Evolutionary conservation across 1,140 invertebrate genomes (phyloP), one percentile per base, ranked within the genome.

Genomic region (Octopus sinensis): DNA sequence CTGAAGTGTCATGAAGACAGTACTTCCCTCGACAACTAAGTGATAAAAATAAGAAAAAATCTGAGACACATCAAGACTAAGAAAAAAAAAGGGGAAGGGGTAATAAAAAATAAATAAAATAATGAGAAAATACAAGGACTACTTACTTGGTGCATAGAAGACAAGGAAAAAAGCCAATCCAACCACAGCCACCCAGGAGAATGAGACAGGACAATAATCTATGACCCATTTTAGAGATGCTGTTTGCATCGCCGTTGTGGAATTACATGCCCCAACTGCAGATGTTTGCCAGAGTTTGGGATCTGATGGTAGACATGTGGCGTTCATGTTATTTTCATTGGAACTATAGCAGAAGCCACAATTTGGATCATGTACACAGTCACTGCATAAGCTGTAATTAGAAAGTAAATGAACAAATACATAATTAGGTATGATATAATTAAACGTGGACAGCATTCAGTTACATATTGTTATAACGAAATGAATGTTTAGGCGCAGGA

Each of bases 151-250:
- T 54, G 92, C 91, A 87, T 93, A 93, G 71, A 89, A 91, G 73
- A 92, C 84, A 12, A 93, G 88, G 82, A 93, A 93, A 6, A 92
- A 75, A 0, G 90, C 87, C 53, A 93, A 86, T 53, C 92, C 92
- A 9, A 91, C 52, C 2, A 93, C 88, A 5, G 91, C 90, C 84
- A 92, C 88, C 92, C 92, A 93, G 0, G 90, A 84, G 83, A 92
- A 92, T 52, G 87, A 78, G 17, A 91, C 91, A 4, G 92, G 92
- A 86, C 92, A 93, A 88, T 89, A 92, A 43, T 91, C 88, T 78
- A 89, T 85, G 6, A 91, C 88, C 90, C 90, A 92, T 5, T 78
- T 83, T n/a, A 79, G 5, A 13, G 68, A 71, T 5, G 5, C 4
- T 5, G 5, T 71, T 4, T 5, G 30, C 13, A 71, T 5, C 5